Conservation (phyloP, 2,113 vertebrate species). For the Pionites leucogaster region DNA sequence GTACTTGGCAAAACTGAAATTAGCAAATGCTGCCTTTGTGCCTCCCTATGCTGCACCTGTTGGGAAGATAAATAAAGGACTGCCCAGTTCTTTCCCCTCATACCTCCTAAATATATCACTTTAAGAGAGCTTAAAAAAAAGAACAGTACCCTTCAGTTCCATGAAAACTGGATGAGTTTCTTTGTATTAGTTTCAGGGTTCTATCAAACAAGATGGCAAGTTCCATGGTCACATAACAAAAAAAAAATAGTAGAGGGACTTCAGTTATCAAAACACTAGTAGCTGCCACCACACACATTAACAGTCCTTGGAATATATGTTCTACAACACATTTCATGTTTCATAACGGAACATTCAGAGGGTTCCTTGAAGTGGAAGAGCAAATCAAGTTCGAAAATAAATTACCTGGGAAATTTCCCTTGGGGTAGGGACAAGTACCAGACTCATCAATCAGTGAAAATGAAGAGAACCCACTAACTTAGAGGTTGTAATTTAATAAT, state of each 20-base stretch:
- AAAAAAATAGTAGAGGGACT: neutral
- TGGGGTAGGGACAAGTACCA: neutral
- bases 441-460: neutral
- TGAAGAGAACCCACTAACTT: neutral
- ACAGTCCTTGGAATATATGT: neutral
- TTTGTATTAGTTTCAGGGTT: neutral
- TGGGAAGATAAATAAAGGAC: slow-evolving; percentile 80
- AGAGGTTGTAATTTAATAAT: neutral
- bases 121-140: slow-evolving; percentile 55
- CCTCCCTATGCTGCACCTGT: slow-evolving; percentile 73
- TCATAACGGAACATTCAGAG: neutral
- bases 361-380: neutral
- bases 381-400: neutral
- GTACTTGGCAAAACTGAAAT: slow-evolving; percentile 59
- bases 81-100: slow-evolving; percentile 71
- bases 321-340: neutral
- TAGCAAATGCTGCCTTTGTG: slow-evolving; percentile 63
- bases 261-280: neutral
- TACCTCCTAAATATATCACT: slow-evolving; percentile 77
- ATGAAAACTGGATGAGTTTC: neutral
- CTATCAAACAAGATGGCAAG: neutral
- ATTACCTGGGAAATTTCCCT: neutral
- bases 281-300: neutral
- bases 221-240: neutral
- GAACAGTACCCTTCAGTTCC: neutral